Evolutionary conservation across 2,888 invertebrate species (phyloP), one percentile per base, ranked within the genome.

Genomic region (Epiblema foenella): DNA sequence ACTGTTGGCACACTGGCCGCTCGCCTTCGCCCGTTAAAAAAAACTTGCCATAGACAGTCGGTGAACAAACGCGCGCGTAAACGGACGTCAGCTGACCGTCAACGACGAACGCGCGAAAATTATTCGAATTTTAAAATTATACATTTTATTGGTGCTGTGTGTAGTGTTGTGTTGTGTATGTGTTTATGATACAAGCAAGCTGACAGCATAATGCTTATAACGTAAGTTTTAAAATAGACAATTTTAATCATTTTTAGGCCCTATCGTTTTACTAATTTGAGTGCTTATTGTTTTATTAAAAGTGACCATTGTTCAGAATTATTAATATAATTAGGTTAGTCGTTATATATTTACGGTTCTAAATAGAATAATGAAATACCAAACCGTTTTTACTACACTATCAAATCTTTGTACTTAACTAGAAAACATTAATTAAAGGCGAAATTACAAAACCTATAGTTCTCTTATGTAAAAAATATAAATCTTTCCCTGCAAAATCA

Each of bases 151-250:
- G 46, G 60, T 67, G 60, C 57, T 65, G 69, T 63, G 68, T 42
- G 83, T 85, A 83, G 84, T 83, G 80, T 82, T 85, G 89, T 87
- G 89, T 83, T 81, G 81, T 88, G 88, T 85, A 83, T 78, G 88
- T 86, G 86, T 83, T 89, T 90, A 88, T 90, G 87, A 82, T 77
- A 85, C 82, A 83, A 84, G 87, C 88, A 88, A 89, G 85, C 85
- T 87, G 85, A 85, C 77, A 59, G 64, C 77, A 85, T 88, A 81
- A 93, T 93, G 93, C 90, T 92, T 84, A 91, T 92, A 91, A 90
- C 91, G 93, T 93, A 81, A 91, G 92, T 90, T 82, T 82, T 78
- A 18, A 17, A 15, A 33, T 64, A 39, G 8, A 33, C 2, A 20
- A 39, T 39, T 64, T 63, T 24, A 12, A 18, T 37, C 20, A 20